These are phyloP conservation scores for Mirza zaza DNA, from an alignment of 2,113 vertebrate genomes.

Conservation along the genomic window DNA sequence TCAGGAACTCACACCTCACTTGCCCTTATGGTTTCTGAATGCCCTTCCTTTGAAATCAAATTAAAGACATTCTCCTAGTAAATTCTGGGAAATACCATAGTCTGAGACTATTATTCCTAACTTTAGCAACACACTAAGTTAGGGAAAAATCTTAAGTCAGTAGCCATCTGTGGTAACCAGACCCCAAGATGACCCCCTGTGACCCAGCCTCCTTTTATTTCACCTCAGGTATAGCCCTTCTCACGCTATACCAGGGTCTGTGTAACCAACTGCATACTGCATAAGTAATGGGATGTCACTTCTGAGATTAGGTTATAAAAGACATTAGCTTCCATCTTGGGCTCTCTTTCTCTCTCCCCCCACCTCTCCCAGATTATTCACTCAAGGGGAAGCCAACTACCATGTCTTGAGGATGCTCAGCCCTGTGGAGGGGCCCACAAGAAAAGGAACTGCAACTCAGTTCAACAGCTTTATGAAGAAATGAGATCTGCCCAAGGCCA, in stretches of 20 bases:
- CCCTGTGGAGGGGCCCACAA: neutral
- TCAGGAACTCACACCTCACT: neutral
- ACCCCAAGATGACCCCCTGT: neutral
- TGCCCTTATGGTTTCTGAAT: neutral
- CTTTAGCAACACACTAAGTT: neutral
- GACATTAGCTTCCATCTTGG: neutral
- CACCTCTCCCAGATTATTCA: neutral
- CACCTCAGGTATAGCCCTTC: neutral
- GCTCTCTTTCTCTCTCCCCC: too few species aligned
- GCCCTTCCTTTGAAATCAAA: neutral
- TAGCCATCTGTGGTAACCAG: neutral
- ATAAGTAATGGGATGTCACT: neutral
- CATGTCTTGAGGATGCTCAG: neutral
- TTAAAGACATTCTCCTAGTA: neutral
- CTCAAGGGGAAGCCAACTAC: neutral
- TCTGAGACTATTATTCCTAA: neutral
- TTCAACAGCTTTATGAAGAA: neutral
- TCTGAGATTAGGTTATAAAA: neutral
- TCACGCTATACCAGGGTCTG: neutral
- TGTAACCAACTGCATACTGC: neutral
- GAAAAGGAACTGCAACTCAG: neutral
- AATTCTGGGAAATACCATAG: neutral
- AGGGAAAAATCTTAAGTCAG: neutral
- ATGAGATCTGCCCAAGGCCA: neutral
- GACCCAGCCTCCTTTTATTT: neutral